Evolutionary conservation across 2,113 vertebrate genomes (phyloP), one percentile per base, ranked within the genome.

Genomic region (Cynoglossus semilaevis): DNA sequence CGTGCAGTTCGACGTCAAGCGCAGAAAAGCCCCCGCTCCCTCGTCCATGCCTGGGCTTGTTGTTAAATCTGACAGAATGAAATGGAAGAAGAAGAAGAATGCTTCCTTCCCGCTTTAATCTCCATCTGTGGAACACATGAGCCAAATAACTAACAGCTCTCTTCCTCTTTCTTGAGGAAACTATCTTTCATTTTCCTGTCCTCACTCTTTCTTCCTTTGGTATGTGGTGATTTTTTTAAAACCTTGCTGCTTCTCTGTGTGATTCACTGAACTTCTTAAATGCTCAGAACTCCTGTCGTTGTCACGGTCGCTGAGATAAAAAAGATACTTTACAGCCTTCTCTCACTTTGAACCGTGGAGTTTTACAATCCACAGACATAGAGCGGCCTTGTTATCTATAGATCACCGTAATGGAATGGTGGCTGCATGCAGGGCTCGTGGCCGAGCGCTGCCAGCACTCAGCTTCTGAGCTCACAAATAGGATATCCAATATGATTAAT

Each of bases 71-170:
- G 66, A 69, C 63, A 79, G 70, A 81, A 78, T 63, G 58, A 75
- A 77, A 60, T 47, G 51, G 77, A 58, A 66, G 63, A 47, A 76
- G 72, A 51, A 46, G 47, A 75, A 74, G 68, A 85, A 84, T 81
- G 74, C 44, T 45, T 63, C 63, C 59, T 70, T 44, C 48, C 71
- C 71, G 63, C 70, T 87, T 83, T 84, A 67, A 86, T 84, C 79
- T 86, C 77, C 80, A 83, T 86, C 76, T 82, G 85, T 70, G 73
- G 54, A 85, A 66, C 74, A 83, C 85, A 87, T 70, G 66, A 78
- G 74, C 57, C 67, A 84, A 82, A 85, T 85, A 79, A 78, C 77
- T 76, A 77, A 70, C 83, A 74, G 72, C 67, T 72, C 66, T 74
- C 58, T 51, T 58, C 50, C 41, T 65, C 75, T 70, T 46, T 70